Conservation (phyloP, 1,140 invertebrate genomes). For the Cydia strobilella region DNA sequence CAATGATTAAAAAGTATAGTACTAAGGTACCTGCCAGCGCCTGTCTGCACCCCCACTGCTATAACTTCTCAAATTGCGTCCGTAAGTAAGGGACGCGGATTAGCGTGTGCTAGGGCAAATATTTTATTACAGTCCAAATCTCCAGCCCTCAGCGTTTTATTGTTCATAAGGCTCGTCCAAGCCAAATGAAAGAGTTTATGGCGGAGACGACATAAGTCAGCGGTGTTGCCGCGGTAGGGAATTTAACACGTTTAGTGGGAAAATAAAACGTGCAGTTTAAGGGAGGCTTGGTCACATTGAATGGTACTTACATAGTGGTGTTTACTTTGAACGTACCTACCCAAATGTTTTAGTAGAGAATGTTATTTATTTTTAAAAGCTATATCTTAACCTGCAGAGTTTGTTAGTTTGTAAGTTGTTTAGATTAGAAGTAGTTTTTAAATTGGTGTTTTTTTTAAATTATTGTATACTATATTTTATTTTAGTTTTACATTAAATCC, state of each 20-base stretch:
- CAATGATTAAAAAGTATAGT: conserved; percentile 7
- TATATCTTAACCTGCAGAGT: too few species aligned
- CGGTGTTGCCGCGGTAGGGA: conserved; percentile 60
- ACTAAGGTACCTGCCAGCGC: conserved; percentile 24
- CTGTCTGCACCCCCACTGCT: conserved; percentile 41
- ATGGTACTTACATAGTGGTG: neutral
- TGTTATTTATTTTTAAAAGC: neutral
- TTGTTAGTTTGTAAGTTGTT: too few species aligned
- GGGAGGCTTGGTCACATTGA: neutral
- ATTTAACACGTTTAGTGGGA: conserved; percentile 45
- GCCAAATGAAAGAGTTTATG: conserved; percentile 80
- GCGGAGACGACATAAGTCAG: conserved; percentile 71
- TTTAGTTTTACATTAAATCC: neutral
- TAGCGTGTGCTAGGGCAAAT: conserved; percentile 77
- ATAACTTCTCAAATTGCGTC: conserved; percentile 77
- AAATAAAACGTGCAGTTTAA: conserved; percentile 34
- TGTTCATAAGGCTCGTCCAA: conserved; percentile 79
- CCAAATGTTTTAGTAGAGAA: neutral
- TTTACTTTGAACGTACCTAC: neutral
- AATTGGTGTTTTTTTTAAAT: too few species aligned
- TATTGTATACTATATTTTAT: neutral
- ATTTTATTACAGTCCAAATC: conserved; percentile 80
- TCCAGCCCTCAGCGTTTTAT: conserved; percentile 78
- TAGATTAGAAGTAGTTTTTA: too few species aligned
- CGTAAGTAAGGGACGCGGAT: conserved; percentile 75